A percentile compares a stretch with the other conserved stretches of the same genome.
These are phyloP conservation scores for Dasypogon diadema DNA, from an alignment of 2,888 invertebrate species.

Conservation along the genomic window DNA sequence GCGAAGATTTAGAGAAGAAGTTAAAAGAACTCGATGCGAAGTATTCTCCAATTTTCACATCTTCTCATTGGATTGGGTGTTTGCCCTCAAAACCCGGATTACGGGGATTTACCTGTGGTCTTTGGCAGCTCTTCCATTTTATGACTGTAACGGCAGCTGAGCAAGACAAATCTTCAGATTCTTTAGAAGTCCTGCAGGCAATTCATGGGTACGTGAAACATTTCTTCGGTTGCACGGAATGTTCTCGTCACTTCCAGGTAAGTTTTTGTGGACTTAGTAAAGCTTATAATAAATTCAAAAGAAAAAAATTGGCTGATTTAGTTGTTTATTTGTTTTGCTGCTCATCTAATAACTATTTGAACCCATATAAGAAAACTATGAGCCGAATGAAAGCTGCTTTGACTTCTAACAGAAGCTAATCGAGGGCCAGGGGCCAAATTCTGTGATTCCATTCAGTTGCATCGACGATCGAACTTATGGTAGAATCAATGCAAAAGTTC, in stretches of 20 bases:
- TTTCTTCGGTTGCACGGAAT: constrained; percentile 95
- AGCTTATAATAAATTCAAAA: not conserved
- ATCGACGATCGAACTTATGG: too few species aligned
- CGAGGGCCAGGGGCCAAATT: too few species aligned
- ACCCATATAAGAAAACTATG: too few species aligned
- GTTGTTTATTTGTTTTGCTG: too few species aligned
- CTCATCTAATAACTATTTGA: too few species aligned
- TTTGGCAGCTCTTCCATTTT: constrained; percentile 96
- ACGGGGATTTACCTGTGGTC: constrained; percentile 92
- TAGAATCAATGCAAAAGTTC: too few species aligned
- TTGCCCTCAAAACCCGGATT: constrained; percentile 78
- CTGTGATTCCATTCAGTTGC: too few species aligned
- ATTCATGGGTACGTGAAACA: constrained; percentile 90
- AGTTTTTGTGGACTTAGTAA: constrained; percentile 55
- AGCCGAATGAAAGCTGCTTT: too few species aligned
- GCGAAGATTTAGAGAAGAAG: constrained; percentile 70
- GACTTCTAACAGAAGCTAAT: too few species aligned
- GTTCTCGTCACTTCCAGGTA: constrained; percentile 87
- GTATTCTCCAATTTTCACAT: constrained; percentile 70
- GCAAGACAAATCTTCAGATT: constrained; percentile 69
- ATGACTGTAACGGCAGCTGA: constrained; percentile 83
- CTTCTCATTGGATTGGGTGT: constrained; percentile 81
- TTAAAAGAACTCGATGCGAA: constrained; percentile 71
- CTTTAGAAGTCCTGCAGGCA: constrained; percentile 80
- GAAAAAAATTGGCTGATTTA: too few species aligned